Base-by-base conservation (phyloP, 2,113 vertebrate species). In the Thermophis baileyi region DNA sequence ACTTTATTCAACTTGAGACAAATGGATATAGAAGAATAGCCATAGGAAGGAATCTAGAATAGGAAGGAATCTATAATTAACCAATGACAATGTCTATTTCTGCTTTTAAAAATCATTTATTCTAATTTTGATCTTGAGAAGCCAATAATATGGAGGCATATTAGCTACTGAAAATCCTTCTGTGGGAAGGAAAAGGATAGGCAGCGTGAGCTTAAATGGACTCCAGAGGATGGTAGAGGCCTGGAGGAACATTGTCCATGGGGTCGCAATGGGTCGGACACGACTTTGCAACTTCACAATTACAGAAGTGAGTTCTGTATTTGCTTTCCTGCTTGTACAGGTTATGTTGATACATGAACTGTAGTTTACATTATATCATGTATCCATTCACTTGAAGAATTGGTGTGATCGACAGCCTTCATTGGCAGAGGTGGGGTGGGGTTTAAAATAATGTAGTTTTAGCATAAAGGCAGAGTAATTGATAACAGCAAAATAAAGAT, bases 331-430 rank as follows among this genome's bases (percentile, higher is more conserved):
- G 93, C 94, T 93, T 94, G 89, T 94, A 95, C 92, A 95, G 54
- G 96, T n/a, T n/a, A n/a, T 93, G 94, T 96, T 97, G 96, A 97
- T 94, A 95, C 90, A 94, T 90, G 94, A 94, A 95, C 88, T 86
- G 92, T 96, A 96, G 94, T 97, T 97, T 97, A 96, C 97, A 97
- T 95, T 97, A 94, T 95, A 85, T 97, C 95, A 97, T 97, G 97
- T 97, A 97, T 96, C 96, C 0, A 47, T 94, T 97, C 95, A 86
- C 94, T 93, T 96, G 97, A 97, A 95, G 96, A 93, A 94, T 96
- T 96, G 95, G 20, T 40, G 93, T 97, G 96, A 97, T 50, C 96
- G 97, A 97, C 97, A 97, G 96, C 97, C 96, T 95, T 95, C 94
- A 94, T 95, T 14, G 47, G 74, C 35, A 44, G 4, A 27, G 55